phyloP scores from a whole-genome alignment of 2,113 vertebrate species.

The Tautogolabrus adspersus region DNA sequence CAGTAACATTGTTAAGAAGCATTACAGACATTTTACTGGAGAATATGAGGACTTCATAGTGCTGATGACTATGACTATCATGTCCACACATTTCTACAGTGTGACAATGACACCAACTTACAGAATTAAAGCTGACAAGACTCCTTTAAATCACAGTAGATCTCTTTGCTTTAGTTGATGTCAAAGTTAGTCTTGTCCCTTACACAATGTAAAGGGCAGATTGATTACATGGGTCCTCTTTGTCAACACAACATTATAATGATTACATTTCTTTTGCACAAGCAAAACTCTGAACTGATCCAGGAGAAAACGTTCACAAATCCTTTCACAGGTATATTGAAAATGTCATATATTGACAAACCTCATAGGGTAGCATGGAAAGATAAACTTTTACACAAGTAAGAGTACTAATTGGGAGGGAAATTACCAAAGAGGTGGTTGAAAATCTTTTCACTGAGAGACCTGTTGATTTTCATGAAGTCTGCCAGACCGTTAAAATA shows the following conservation, averaged over 20 bases:
- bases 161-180: too few species aligned
- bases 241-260: too few species aligned
- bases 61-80: not conserved
- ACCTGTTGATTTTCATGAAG: conserved; percentile 89
- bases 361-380: too few species aligned
- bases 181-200: too few species aligned
- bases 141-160: too few species aligned
- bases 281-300: not conserved
- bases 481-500: conserved; percentile 92
- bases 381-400: too few species aligned
- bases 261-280: too few species aligned
- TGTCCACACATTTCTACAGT: not conserved
- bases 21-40: not conserved
- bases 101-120: not conserved
- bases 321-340: too few species aligned
- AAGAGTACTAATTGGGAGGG: not conserved
- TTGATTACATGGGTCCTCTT: not conserved
- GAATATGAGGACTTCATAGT: not conserved
- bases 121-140: not conserved
- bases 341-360: too few species aligned
- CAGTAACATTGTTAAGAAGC: not conserved
- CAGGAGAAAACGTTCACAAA: not conserved
- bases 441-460: conserved; percentile 85
- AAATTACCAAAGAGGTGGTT: conserved; percentile 89
- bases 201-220: not conserved